phyloP scores from a whole-genome alignment of 2,113 vertebrate species.

The Merops nubicus region DNA sequence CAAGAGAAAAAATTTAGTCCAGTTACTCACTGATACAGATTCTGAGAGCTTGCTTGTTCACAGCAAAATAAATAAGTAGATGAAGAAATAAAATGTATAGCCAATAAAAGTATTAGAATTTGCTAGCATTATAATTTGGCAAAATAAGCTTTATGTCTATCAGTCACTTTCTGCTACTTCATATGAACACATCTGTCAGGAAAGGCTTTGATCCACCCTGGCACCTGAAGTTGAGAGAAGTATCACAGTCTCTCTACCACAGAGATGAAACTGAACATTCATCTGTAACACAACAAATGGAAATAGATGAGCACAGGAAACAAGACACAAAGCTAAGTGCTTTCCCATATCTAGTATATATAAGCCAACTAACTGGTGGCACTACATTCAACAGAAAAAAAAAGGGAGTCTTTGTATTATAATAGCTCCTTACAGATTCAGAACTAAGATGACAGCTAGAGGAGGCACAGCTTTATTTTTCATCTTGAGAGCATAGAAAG shows the following conservation, averaged over 20 bases:
- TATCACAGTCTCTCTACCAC: background rate
- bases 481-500: background rate
- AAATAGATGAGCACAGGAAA: constrained; percentile 10
- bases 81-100: background rate
- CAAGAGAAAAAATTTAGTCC: background rate
- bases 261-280: constrained; percentile 43
- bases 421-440: background rate
- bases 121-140: background rate
- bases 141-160: background rate
- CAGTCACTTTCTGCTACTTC: constrained; percentile 1
- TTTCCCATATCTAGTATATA: background rate
- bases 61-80: background rate
- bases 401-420: background rate
- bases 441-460: background rate
- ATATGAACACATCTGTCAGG: background rate
- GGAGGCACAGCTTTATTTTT: background rate
- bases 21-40: background rate
- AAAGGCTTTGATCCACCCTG: background rate
- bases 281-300: constrained; percentile 6
- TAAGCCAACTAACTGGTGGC: background rate
- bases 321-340: background rate
- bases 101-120: background rate
- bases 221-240: background rate
- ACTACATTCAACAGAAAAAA: background rate
- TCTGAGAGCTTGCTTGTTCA: background rate